phyloP scores from a whole-genome alignment of 2,888 invertebrate genomes.

The Cerastis leucographa region DNA sequence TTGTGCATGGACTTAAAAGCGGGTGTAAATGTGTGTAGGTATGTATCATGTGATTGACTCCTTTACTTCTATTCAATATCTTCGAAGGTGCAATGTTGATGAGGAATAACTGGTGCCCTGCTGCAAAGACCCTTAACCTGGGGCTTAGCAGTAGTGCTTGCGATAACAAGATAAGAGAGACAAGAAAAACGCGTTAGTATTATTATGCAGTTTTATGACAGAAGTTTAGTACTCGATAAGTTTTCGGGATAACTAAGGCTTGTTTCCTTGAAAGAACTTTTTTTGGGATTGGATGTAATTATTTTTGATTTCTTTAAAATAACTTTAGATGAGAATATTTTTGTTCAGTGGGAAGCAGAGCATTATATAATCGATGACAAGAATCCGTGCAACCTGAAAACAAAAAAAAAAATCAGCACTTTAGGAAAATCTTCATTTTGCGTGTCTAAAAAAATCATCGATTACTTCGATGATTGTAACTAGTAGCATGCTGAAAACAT shows the following conservation, averaged over 20 bases:
- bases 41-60: no score
- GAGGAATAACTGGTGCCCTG: background rate
- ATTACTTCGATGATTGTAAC: background rate
- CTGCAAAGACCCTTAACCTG: background rate
- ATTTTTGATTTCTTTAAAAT: no score
- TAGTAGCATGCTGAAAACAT: background rate
- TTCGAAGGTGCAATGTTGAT: background rate
- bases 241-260: no score
- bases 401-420: no score
- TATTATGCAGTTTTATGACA: background rate
- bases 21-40: background rate
- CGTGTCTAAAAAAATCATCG: background rate
- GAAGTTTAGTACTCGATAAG: no score
- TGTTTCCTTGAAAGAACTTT: no score
- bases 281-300: no score
- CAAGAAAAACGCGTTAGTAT: background rate
- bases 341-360: no score
- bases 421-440: background rate
- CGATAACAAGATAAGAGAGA: background rate
- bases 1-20: background rate
- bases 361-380: no score
- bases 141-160: background rate
- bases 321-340: no score
- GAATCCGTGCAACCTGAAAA: no score
- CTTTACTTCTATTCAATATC: background rate